phyloP scores from a whole-genome alignment of 2,888 invertebrate genomes.

The Clusia tigrina region DNA sequence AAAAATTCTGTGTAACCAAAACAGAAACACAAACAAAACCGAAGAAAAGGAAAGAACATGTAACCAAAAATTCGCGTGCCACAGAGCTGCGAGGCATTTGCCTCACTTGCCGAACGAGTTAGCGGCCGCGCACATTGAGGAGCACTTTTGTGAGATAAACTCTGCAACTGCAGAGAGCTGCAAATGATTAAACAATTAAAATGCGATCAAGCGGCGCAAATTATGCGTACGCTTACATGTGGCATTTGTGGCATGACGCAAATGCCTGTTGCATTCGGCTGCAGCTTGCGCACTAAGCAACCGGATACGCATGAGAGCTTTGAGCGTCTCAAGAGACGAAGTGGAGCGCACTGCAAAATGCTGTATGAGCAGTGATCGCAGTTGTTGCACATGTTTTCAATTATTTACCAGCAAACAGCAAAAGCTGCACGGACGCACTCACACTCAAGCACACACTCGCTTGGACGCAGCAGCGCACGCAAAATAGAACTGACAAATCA shows the following conservation, averaged over 20 bases:
- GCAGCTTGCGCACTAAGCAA: not conserved
- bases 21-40: no score
- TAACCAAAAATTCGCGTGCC: constrained; percentile 7
- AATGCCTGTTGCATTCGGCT: not conserved
- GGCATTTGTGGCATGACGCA: not conserved
- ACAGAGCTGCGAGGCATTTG: not conserved
- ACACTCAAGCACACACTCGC: no score
- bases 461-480: no score
- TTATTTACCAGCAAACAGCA: not conserved
- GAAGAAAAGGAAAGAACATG: not conserved
- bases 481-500: constrained; percentile 9
- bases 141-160: not conserved
- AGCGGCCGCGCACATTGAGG: not conserved
- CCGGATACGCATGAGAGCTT: no score
- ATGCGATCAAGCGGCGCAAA: not conserved
- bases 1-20: no score
- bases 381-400: not conserved
- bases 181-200: constrained; percentile 4
- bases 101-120: not conserved
- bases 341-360: no score
- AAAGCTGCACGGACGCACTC: not conserved
- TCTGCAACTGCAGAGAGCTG: not conserved
- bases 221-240: not conserved
- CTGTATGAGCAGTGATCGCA: no score
- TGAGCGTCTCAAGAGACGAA: no score